Evolutionary conservation across 2,797 vertebrate genomes (phyloP), one percentile per base, ranked within the genome.

Genomic region (Prunella strophiata): DNA sequence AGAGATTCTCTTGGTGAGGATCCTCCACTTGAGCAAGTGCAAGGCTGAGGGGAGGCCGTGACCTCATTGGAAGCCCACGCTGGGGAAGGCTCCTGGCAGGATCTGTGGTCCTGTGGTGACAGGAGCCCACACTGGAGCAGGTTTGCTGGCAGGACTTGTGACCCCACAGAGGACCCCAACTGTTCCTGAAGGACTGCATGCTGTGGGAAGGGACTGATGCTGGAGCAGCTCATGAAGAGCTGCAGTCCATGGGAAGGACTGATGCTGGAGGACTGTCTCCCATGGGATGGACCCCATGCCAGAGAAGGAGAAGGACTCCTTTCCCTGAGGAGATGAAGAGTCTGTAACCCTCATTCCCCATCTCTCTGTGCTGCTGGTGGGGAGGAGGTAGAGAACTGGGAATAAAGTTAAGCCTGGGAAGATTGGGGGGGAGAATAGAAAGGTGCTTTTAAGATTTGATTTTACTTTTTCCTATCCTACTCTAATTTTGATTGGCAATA

Each of bases 201-300:
- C 45, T 52, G 13, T n/a, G 27, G 47, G 29, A 68, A 59, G 59
- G 54, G 38, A 45, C 22, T 43, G 23, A 38, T 0, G 2, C 23
- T 52, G 54, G 40, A 80, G n/a, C 40, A 54, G 78, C 13, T 43
- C 11, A 50, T 17, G 27, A 57, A 76, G 36, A 63, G n/a, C 43
- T 43, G 25, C 50, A 70, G 32, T 29, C 20, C 23, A 10, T 45
- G 57, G 22, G 16, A 63, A 63, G 23, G 38, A 68, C 13, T 34
- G 22, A 6, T 3, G 9, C 27, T 43, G 36, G 34, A 75, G 42
- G 27, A 62, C 27, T 38, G 42, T 29, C 42, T 62, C 13, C 27
- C 32, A 38, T 5, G 19, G 32, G 22, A 48, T 0, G 1, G 16
- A 65, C 9, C 21, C 18, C 38, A 47, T 8, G 16, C 15, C 1